These are phyloP conservation scores for Plestiodon gilberti DNA, from an alignment of 2,113 vertebrate genomes.

Conservation along the genomic window DNA sequence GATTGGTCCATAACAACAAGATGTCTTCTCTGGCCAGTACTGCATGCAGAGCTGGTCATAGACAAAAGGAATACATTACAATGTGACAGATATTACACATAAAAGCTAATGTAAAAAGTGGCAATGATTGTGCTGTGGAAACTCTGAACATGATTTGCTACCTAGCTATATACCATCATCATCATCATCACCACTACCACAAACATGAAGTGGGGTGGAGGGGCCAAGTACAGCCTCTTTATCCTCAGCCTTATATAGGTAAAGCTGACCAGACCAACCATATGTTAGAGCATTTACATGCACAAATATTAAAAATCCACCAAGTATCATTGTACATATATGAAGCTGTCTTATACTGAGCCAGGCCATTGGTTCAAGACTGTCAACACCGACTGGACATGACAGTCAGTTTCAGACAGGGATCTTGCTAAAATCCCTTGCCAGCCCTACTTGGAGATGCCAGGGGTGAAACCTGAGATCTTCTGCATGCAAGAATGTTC, in stretches of 20 bases:
- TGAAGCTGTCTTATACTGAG: too few relatives aligned
- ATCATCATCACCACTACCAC: too few relatives aligned
- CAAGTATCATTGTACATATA: background rate
- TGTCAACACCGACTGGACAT: too few relatives aligned
- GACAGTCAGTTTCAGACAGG: too few relatives aligned
- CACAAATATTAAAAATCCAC: background rate
- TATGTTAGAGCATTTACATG: background rate
- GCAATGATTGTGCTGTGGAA: background rate
- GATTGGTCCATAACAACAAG: constrained; percentile 94
- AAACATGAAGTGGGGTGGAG: background rate
- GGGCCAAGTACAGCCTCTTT: background rate
- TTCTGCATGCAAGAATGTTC: too few relatives aligned
- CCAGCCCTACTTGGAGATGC: too few relatives aligned
- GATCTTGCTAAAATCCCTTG: too few relatives aligned
- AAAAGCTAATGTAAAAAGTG: background rate
- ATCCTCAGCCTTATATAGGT: background rate
- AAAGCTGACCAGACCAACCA: background rate
- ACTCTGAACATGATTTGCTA: background rate
- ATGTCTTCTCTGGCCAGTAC: constrained; percentile 98
- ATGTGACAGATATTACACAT: background rate
- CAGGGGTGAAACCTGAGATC: too few relatives aligned
- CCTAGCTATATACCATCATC: too few relatives aligned
- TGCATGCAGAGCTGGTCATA: constrained; percentile 90
- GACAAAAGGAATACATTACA: background rate
- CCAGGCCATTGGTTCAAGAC: too few relatives aligned